Evolutionary conservation across 1,140 invertebrate species (phyloP), one percentile per base, ranked within the genome.

Genomic region (Drosophila pruinosa): DNA sequence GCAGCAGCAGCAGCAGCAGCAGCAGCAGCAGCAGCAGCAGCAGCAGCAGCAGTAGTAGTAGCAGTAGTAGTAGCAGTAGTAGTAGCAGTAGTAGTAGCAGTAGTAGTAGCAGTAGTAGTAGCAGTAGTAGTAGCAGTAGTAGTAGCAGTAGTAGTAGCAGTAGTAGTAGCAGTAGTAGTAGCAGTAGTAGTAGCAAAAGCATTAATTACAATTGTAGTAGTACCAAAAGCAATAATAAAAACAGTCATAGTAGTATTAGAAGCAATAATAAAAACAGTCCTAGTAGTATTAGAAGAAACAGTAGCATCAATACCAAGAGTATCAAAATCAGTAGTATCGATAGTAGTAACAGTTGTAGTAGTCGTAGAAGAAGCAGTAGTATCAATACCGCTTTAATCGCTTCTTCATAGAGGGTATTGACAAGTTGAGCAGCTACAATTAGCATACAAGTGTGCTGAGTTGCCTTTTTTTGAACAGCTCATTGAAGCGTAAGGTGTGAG

Each of bases 401-500:
- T 26, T 6, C 2, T 0, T 14, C 6, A 14, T 14, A 47, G n/a
- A 43, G 53, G 38, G 53, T 43, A 57, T 43, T 1, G 12, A 5
- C 3, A 4, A 28, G 26, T 22, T 19, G 24, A 19, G 24, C 47
- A 50, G 21, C 12, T 26, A 12, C 22, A 26, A 14, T 26, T 7
- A 14, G 22, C 22, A 19, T 19, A 43, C 31, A 2, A 34, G 31
- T 4, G 2, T 17, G 53, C 14, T 31, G 7, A 15, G 3, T 63
- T 5, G 3, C n/a, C 2, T 15, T 22, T 56, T 56, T 22, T 17
- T 17, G 31, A 26, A 34, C 39, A 50, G 47, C 57, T 45, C 26
- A 53, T 31, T 61, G 45, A 52, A 26, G 56, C 36, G 38, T 19
- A 14, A 34, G 38, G 47, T 62, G 36, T 34, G 56, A n/a, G 56